Conservation (phyloP, 2,797 vertebrate genomes). For the Miichthys miiuy region DNA sequence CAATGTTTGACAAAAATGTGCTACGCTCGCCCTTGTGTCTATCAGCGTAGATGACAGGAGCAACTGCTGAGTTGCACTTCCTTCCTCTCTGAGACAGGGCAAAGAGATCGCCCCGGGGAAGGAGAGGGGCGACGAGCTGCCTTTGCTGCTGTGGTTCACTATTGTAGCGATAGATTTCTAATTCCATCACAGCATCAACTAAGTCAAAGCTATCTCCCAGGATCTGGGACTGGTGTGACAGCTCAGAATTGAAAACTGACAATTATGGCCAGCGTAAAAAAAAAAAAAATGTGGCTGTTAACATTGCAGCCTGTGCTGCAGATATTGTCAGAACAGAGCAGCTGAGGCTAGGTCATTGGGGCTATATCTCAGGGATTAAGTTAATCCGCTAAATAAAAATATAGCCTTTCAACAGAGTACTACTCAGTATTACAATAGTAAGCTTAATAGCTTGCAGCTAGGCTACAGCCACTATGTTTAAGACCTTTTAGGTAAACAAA, state of each 20-base stretch:
- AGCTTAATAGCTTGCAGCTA: conserved; percentile 45
- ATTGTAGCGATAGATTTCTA: conserved; percentile 57
- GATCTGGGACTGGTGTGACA: conserved; percentile 42
- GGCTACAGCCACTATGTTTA: conserved; percentile 23
- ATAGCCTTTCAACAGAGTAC: conserved; percentile 62
- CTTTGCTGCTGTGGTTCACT: conserved; percentile 25
- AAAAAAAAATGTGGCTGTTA: conserved; percentile 30
- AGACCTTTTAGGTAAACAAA: conserved; percentile 19
- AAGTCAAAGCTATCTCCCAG: conserved; percentile 47
- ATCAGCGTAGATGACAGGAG: conserved; percentile 53
- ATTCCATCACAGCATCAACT: conserved; percentile 60
- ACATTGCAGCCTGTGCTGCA: conserved; percentile 42
- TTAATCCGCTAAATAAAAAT: conserved; percentile 71
- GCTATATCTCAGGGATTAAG: conserved; percentile 71
- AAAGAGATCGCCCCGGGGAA: conserved; percentile 42
- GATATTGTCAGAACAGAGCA: conserved; percentile 53
- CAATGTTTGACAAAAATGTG: conserved; percentile 37
- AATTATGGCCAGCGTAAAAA: conserved; percentile 41
- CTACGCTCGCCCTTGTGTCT: conserved; percentile 33
- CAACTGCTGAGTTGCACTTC: conserved; percentile 61
- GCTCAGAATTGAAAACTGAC: conserved; percentile 55
- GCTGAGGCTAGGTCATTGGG: conserved; percentile 56
- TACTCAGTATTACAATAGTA: conserved; percentile 56
- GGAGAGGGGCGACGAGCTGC: conserved; percentile 44
- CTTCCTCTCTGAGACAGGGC: conserved; percentile 56